Evolutionary conservation across 2,888 invertebrate genomes (phyloP).

Genomic region (Bembecia ichneumoniformis): DNA sequence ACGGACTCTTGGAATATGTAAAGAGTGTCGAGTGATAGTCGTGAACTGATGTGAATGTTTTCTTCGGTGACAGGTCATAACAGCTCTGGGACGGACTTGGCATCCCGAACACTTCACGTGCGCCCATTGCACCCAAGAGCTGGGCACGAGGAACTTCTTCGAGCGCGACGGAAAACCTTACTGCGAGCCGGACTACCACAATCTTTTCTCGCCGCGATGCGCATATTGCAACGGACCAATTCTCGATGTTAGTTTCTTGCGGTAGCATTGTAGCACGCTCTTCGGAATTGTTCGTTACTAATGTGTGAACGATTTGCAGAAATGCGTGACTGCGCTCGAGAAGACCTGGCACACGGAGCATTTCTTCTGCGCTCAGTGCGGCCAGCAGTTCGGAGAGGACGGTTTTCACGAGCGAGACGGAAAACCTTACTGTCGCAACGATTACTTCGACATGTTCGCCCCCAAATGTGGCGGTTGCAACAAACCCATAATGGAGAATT

Average conservation of each 20-base stretch:
- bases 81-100: conserved; percentile 98
- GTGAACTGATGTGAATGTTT: conserved; percentile 36
- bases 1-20: neutral
- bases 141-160: conserved; percentile 98
- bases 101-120: conserved; percentile 99
- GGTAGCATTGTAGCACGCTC: neutral
- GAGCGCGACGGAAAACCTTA: conserved; percentile 97
- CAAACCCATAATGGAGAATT: conserved; percentile 97
- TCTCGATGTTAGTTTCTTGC: conserved; percentile 85
- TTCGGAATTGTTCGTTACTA: conserved; percentile 1
- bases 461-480: conserved; percentile 98
- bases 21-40: conserved; percentile 3
- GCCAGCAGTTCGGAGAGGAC: conserved; percentile 96
- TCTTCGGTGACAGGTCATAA: conserved; percentile 78
- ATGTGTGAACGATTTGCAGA: conserved; percentile 74
- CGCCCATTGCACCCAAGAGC: conserved; percentile 95
- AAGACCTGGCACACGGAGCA: conserved; percentile 99
- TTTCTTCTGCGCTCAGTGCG: conserved; percentile 98
- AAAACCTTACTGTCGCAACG: conserved; percentile 95
- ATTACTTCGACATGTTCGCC: conserved; percentile 98
- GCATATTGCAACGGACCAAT: conserved; percentile 99
- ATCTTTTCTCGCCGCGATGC: conserved; percentile 97
- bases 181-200: conserved; percentile 99
- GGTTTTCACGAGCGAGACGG: conserved; percentile 98
- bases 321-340: conserved; percentile 98